Evolutionary conservation across 2,113 vertebrate genomes (phyloP).

Genomic region (Corydoras maculifer): DNA sequence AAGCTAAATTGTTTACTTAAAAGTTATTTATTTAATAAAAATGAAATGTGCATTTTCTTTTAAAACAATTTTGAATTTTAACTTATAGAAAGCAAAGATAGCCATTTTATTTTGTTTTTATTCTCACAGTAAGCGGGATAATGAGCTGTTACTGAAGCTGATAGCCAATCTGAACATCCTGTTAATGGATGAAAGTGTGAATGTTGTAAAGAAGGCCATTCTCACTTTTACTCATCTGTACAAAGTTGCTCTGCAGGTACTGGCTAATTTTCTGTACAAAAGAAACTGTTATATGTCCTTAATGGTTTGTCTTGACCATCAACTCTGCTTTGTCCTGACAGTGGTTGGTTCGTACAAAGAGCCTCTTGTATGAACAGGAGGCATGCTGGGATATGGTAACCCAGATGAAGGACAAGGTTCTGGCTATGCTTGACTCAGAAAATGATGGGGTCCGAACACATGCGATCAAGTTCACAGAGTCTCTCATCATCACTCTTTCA

Average conservation of each 20-base stretch:
- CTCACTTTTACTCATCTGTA: slow-evolving; percentile 91
- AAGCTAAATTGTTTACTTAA: too few relatives aligned
- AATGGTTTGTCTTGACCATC: neutral
- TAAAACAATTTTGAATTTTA: too few relatives aligned
- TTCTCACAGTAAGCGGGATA: slow-evolving; percentile 80
- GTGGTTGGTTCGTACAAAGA: slow-evolving; percentile 83
- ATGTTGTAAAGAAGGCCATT: slow-evolving; percentile 91
- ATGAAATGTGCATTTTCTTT: too few relatives aligned
- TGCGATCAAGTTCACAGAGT: slow-evolving; percentile 92
- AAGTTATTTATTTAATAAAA: too few relatives aligned
- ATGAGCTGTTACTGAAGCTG: slow-evolving; percentile 81
- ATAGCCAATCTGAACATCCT: slow-evolving; percentile 92
- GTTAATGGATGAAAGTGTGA: slow-evolving; percentile 86
- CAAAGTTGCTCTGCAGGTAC: slow-evolving; percentile 85
- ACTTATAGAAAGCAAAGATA: neutral
- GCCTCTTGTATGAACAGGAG: slow-evolving; percentile 80
- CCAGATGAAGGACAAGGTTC: slow-evolving; percentile 83
- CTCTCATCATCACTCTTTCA: slow-evolving; percentile 81
- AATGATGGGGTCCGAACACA: slow-evolving; percentile 92
- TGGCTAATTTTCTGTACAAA: neutral
- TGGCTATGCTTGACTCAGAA: slow-evolving; percentile 82
- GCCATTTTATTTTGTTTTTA: neutral
- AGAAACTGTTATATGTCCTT: neutral
- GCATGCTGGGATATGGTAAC: slow-evolving; percentile 91
- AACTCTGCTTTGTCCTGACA: slow-evolving; percentile 41